Evolutionary conservation across 1,140 invertebrate genomes (phyloP), one percentile per base, ranked within the genome.

Genomic region (Propsilocerus akamusi): DNA sequence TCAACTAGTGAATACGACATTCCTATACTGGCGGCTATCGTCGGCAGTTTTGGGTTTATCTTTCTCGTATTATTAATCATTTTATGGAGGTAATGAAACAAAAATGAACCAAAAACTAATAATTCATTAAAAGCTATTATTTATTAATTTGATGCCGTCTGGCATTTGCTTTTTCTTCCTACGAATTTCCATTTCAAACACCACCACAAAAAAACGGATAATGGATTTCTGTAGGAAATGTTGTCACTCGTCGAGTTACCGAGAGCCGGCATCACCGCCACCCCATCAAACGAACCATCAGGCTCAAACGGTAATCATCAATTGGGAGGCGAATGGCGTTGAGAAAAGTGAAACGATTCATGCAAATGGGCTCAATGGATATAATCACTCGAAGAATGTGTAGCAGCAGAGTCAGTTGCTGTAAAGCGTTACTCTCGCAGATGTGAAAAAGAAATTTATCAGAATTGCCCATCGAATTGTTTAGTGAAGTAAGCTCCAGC

Each of bases 21-120:
- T 50, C 78, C 79, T 48, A 73, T 86, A 55, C 68, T 85, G 55
- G 81, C 81, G 53, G 79, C 78, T 46, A 73, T 82, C 57, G 34
- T 41, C 8, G 34, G 34, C 4, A 41, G 34, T 10, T 41, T 41
- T 41, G 34, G 34, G 8, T 41, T 41, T 3, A 41, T 41, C 10
- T 41, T 41, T 20, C 14, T 41, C 14, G 34, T 41, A 3, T 20
- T 41, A 7, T 41, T 41, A 41, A 41, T 41, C 11, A 41, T 41
- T 10, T 10, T 41, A 20, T 41, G 34, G 34, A 41, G 34, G 34
- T 41, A 41, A 11, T 8, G 10, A 30, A n/a, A 30, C 6, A n/a
- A 3, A 30, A n/a, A 30, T n/a, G n/a, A 11, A 30, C 10, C 28
- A 30, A n/a, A 3, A 11, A 2, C 28, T 30, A 30, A 30, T 11